These are phyloP conservation scores for Sinonovacula constricta DNA, from an alignment of 1,140 invertebrate genomes.

Conservation along the genomic window DNA sequence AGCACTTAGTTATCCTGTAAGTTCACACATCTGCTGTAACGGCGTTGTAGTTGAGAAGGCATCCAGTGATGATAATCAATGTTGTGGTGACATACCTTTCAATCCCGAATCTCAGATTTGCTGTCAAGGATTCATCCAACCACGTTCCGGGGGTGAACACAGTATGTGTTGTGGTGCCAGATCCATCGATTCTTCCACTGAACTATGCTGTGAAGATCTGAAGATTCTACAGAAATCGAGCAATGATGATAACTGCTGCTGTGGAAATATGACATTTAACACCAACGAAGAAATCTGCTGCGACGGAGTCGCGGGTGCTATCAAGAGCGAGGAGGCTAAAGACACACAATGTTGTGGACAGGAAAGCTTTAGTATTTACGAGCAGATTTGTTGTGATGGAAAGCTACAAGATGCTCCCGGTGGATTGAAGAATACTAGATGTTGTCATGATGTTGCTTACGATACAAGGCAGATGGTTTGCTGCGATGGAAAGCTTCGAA, in stretches of 20 bases:
- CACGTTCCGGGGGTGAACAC: conserved; percentile 17
- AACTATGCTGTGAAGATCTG: conserved; percentile 44
- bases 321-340: conserved; percentile 19
- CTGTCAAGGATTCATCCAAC: conserved; percentile 16
- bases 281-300: conserved; percentile 27
- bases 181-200: conserved; percentile 6
- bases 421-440: conserved; percentile 33
- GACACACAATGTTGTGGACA: conserved; percentile 45
- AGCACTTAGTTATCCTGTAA: conserved; percentile 8
- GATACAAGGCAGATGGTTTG: conserved; percentile 38
- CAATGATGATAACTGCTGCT: conserved; percentile 50
- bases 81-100: conserved; percentile 40
- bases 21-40: conserved; percentile 35
- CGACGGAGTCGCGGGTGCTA: conserved; percentile 14
- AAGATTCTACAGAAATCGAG: conserved; percentile 28
- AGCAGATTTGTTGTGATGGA: conserved; percentile 44
- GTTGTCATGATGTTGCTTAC: conserved; percentile 28
- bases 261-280: conserved; percentile 47
- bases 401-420: conserved; percentile 29
- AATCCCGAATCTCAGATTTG: conserved; percentile 43
- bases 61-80: conserved; percentile 34
- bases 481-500: conserved; percentile 33
- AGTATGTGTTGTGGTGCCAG: conserved; percentile 31
- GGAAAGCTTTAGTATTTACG: conserved; percentile 23
- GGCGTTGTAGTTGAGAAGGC: conserved; percentile 23